phyloP scores from a whole-genome alignment of 2,797 vertebrate species.

The Mionectes olivaceus region DNA sequence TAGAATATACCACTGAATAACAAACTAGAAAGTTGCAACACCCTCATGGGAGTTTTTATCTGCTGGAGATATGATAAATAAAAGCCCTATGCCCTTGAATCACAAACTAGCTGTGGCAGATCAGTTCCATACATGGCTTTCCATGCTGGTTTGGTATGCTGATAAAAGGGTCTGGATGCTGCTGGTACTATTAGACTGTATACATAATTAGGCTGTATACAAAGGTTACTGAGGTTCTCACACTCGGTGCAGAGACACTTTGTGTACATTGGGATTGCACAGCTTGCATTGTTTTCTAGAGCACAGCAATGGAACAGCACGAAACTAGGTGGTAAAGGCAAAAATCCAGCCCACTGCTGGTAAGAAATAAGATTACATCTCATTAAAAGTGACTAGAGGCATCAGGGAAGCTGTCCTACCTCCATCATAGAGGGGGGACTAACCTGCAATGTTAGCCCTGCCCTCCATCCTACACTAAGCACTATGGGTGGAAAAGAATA shows the following conservation, averaged over 20 bases:
- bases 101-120: neutral
- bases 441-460: neutral
- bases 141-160: neutral
- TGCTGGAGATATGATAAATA: constrained; percentile 7
- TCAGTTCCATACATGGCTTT: neutral
- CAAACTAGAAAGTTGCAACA: neutral
- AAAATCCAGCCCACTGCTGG: neutral
- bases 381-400: neutral
- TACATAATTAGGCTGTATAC: neutral
- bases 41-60: neutral
- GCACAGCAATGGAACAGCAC: neutral
- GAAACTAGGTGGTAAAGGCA: neutral
- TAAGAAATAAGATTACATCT: neutral
- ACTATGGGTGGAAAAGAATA: neutral
- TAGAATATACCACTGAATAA: neutral
- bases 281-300: neutral
- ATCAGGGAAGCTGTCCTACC: neutral
- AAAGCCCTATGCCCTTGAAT: neutral
- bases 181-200: neutral
- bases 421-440: neutral
- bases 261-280: neutral
- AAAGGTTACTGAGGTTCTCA: neutral
- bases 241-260: neutral
- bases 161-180: neutral
- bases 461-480: neutral